Base-by-base conservation (phyloP, 2,797 vertebrate species). In the Muscicapa comitata region DNA sequence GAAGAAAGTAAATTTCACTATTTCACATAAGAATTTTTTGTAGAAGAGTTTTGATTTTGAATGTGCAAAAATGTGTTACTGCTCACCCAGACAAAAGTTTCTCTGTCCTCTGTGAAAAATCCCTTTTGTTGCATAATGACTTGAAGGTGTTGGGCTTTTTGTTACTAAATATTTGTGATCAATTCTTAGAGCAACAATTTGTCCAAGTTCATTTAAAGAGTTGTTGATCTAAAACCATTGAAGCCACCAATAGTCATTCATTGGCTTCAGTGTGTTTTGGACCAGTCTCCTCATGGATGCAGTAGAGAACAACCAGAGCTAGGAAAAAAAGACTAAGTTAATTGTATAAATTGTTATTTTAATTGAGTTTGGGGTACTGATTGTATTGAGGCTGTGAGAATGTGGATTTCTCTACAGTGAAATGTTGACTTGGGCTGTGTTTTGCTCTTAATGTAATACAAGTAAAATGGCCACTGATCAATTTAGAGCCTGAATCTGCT, bases 241-340 rank as follows among this genome's bases (percentile, higher is more conserved):
- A 86, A 91, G 26, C 38, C 51, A 66, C 42, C 1, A 1, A 11
- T 6, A 15, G 28, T 48, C 2, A 29, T 74, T 87, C 0, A 0
- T 75, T 88, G 47, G 28, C 54, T 75, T 77, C 65, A 13, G 25
- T 48, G 42, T 82, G 29, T 29, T 91, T 87, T 58, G 71, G 57
- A 40, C 73, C 25, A 29, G 25, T 33, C 50, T 85, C 7, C 19
- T 91, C 13, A 4, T 33, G 48, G 78, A 75, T 38, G n/a, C 40
- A 59, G 43, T 19, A 73, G 43, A 84, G 65, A 83, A 74, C 43
- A 75, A 53, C 17, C 31, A 77, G 28, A 62, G 6, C 25, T 37
- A 66, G 54, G 12, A 33, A 82, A 72, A 59, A 80, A 73, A n/a
- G 10, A 42, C 19, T 7, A 68, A 72, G 21, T 63, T 77, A 61